These are phyloP conservation scores for Synanthedon andrenaeformis DNA, from an alignment of 2,888 invertebrate species.

Conservation along the genomic window DNA sequence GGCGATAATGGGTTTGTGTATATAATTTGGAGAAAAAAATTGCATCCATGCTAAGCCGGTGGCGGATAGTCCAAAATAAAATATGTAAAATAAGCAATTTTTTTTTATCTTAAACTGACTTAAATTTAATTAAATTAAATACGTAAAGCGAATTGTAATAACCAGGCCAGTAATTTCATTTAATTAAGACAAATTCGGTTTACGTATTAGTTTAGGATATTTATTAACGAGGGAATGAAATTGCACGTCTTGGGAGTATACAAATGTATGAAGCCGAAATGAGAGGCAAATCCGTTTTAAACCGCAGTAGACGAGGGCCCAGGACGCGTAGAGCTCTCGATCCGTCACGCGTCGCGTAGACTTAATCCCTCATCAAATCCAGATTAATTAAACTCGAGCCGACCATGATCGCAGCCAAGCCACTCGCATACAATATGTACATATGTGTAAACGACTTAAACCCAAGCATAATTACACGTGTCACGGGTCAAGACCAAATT, in stretches of 20 bases:
- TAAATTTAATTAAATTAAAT: too few species aligned
- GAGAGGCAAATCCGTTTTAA: conserved; percentile 60
- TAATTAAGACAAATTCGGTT: not conserved
- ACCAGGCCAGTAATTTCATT: not conserved
- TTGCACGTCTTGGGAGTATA: conserved; percentile 42
- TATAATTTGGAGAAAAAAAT: too few species aligned
- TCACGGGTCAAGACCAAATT: not conserved
- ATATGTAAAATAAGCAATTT: too few species aligned
- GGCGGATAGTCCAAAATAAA: too few species aligned
- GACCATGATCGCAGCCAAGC: conserved; percentile 45
- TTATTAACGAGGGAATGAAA: conserved; percentile 13
- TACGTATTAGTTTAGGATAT: not conserved
- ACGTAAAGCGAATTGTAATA: too few species aligned
- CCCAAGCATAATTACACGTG: not conserved
- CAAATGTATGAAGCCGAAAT: conserved; percentile 49
- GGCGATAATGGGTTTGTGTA: too few species aligned
- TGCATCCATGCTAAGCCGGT: too few species aligned
- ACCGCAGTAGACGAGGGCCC: conserved; percentile 41
- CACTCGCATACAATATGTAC: conserved; percentile 36
- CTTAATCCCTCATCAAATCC: conserved; percentile 68
- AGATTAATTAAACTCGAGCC: conserved; percentile 61
- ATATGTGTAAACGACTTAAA: conserved; percentile 10
- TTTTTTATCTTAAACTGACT: conserved; percentile 1
- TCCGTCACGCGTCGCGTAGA: conserved; percentile 61
- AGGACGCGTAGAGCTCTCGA: conserved; percentile 44